Conservation (phyloP, 1,140 invertebrate genomes). For the Adoxophyes honmai region DNA sequence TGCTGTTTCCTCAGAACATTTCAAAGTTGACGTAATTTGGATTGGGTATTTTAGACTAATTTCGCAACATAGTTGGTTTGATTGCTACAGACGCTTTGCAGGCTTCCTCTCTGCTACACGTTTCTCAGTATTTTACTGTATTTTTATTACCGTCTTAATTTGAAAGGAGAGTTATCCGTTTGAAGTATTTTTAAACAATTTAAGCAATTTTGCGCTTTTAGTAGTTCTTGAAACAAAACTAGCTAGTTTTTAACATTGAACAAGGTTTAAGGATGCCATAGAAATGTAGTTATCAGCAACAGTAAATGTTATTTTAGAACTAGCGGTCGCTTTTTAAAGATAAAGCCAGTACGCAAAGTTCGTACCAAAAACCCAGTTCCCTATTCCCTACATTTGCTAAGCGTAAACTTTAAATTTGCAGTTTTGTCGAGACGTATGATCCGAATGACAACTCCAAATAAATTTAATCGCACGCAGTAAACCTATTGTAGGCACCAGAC, state of each 20-base stretch:
- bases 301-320: no score
- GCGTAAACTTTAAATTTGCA: no score
- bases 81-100: constrained; percentile 11
- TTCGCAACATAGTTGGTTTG: constrained; percentile 12
- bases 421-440: no score
- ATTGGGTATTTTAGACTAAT: constrained; percentile 6
- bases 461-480: not conserved
- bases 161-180: constrained; percentile 4
- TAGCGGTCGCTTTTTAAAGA: no score
- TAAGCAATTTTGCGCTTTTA: no score
- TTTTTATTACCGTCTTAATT: constrained; percentile 9
- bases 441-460: not conserved
- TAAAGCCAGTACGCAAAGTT: no score
- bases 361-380: no score
- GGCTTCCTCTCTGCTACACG: constrained; percentile 9
- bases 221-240: no score
- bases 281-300: no score
- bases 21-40: constrained; percentile 12
- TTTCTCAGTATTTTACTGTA: constrained; percentile 10
- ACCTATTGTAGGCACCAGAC: constrained; percentile 9
- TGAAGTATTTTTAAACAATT: not conserved
- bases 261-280: no score
- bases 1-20: not conserved
- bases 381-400: no score
- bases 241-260: no score